These are phyloP conservation scores for Tyria jacobaeae DNA, from an alignment of 2,888 invertebrate genomes.

Conservation along the genomic window DNA sequence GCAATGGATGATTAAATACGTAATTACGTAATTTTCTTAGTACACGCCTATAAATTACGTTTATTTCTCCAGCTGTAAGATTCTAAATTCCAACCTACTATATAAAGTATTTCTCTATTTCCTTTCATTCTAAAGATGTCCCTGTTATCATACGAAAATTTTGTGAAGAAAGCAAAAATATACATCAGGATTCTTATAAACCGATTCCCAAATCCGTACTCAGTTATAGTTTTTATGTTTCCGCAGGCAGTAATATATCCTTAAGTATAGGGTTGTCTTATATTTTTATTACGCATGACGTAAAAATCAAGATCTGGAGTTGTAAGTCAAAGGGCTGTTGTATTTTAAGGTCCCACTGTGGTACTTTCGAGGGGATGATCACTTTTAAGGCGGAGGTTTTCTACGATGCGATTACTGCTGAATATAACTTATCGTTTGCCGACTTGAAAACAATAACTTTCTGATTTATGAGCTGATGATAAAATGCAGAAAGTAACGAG, in stretches of 20 bases:
- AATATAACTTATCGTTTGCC: constrained; percentile 6
- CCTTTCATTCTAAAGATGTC: too few species aligned
- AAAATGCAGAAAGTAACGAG: constrained; percentile 1
- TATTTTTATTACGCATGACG: constrained; percentile 78
- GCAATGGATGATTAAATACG: too few species aligned
- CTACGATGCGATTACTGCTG: constrained; percentile 19
- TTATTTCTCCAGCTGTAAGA: too few species aligned
- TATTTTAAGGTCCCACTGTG: constrained; percentile 60
- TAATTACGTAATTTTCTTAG: too few species aligned
- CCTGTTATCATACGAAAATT: background rate
- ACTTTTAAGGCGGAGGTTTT: constrained; percentile 43
- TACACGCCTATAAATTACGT: too few species aligned
- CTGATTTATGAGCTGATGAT: constrained; percentile 10
- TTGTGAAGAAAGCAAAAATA: background rate
- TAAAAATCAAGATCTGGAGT: constrained; percentile 73
- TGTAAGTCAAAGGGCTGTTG: constrained; percentile 55
- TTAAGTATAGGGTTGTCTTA: constrained; percentile 73
- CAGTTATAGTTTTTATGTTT: constrained; percentile 73
- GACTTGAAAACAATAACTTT: constrained; percentile 11
- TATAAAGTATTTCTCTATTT: too few species aligned
- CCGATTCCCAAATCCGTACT: constrained; percentile 29
- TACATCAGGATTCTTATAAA: constrained; percentile 5
- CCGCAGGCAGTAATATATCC: constrained; percentile 76
- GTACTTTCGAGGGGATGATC: constrained; percentile 52
- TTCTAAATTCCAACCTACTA: too few species aligned